These are phyloP conservation scores for Gymnosoma rotundatum DNA, from an alignment of 2,888 invertebrate genomes.

Conservation along the genomic window DNA sequence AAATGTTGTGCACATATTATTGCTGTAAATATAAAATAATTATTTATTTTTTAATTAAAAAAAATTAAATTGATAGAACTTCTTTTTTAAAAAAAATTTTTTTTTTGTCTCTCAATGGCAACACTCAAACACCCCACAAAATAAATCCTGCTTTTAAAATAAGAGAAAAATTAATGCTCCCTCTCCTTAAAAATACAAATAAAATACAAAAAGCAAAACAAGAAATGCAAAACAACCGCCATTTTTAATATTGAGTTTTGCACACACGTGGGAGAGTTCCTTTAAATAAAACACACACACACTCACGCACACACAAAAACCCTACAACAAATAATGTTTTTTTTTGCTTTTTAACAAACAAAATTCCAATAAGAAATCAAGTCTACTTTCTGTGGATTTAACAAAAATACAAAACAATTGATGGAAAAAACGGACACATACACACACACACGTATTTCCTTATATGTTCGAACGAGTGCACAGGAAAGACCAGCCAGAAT, in stretches of 20 bases:
- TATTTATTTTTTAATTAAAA: too few species aligned
- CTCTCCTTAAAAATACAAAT: neutral
- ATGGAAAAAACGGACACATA: slow-evolving; percentile 9
- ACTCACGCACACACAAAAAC: neutral
- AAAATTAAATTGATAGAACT: too few species aligned
- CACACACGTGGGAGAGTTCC: slow-evolving; percentile 55
- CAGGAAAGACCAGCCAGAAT: slow-evolving; percentile 7
- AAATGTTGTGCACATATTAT: too few species aligned
- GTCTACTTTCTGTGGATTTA: slow-evolving; percentile 21
- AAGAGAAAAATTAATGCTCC: slow-evolving; percentile 21
- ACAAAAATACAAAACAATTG: slow-evolving; percentile 2
- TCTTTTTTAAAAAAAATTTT: too few species aligned
- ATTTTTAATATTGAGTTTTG: slow-evolving; percentile 18
- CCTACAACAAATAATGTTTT: neutral
- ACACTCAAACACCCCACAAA: neutral
- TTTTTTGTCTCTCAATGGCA: too few species aligned
- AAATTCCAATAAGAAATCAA: slow-evolving; percentile 39
- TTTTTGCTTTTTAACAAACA: neutral
- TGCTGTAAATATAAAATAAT: too few species aligned
- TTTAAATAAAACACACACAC: slow-evolving; percentile 13
- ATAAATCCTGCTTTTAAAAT: slow-evolving; percentile 20
- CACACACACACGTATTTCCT: neutral
- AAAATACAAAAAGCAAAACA: slow-evolving; percentile 1
- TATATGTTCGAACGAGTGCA: neutral
- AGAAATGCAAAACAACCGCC: slow-evolving; percentile 45